Conservation (phyloP, 2,888 invertebrate genomes). For the Halictus ligatus region DNA sequence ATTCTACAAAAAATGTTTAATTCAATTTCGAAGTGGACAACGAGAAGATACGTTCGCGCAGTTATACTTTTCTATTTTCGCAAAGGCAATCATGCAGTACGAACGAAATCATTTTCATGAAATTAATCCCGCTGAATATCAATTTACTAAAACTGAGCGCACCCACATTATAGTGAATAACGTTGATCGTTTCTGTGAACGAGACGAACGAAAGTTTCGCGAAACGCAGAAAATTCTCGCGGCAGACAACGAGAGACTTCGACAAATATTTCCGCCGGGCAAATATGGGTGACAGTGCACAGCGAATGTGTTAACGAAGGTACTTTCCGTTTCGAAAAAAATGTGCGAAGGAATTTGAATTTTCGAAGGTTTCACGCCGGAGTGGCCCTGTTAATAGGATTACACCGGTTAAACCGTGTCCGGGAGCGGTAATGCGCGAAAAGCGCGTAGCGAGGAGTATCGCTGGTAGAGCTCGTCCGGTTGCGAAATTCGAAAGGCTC, state of each 20-base stretch:
- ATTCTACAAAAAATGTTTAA: no score
- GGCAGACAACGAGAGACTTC: background rate
- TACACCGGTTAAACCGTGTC: background rate
- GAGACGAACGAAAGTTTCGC: background rate
- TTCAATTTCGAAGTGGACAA: no score
- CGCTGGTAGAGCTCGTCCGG: background rate
- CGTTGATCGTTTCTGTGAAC: background rate
- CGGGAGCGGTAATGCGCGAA: background rate
- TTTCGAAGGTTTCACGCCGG: background rate
- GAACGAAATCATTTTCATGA: no score
- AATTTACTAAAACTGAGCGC: no score
- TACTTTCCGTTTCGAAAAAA: background rate
- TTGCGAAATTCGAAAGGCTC: constrained; percentile 15
- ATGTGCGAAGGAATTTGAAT: background rate
- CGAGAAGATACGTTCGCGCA: no score
- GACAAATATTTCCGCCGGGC: background rate
- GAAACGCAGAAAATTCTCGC: no score
- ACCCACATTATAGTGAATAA: no score
- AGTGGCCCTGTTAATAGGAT: constrained; percentile 12
- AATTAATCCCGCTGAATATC: no score
- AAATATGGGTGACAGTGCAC: background rate
- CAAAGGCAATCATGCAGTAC: no score
- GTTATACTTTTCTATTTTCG: no score
- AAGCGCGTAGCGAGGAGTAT: background rate
- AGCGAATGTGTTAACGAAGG: background rate